A percentile compares a stretch with the other conserved stretches of the same genome.
These are phyloP conservation scores for Phalacrocorax pelagicus DNA, from an alignment of 2,113 vertebrate genomes.

Conservation along the genomic window DNA sequence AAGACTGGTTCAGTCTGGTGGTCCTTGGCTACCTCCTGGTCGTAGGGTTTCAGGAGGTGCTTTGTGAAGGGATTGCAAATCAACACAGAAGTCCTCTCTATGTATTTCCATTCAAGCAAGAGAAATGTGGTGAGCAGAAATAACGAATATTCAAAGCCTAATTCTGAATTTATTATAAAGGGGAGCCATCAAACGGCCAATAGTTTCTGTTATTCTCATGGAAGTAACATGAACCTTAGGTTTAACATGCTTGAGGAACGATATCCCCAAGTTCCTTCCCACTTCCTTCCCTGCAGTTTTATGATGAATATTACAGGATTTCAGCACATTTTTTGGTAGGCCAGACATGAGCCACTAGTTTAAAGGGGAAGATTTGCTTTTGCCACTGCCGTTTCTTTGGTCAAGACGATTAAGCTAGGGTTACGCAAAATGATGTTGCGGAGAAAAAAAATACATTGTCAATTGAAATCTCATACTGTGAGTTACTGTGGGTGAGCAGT, in stretches of 20 bases:
- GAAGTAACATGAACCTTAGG: background rate
- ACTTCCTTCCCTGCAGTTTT: background rate
- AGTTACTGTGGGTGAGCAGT: background rate
- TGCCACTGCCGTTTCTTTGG: background rate
- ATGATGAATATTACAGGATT: background rate
- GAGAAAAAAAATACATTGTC: background rate
- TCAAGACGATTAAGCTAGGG: background rate
- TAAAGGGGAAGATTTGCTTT: background rate
- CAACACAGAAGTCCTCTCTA: background rate
- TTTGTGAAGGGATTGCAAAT: background rate
- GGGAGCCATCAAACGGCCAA: background rate
- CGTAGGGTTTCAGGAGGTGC: background rate
- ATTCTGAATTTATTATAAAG: background rate
- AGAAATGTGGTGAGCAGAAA: background rate
- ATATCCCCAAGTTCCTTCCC: background rate
- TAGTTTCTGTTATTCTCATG: background rate
- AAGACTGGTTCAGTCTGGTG: background rate
- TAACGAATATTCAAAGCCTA: slow-evolving; percentile 1
- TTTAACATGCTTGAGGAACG: background rate
- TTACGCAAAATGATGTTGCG: background rate
- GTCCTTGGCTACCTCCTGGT: background rate
- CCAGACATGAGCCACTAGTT: background rate
- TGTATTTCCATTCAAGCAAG: background rate
- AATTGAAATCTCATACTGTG: background rate
- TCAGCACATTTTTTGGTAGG: background rate